Base-by-base conservation (phyloP, 1,140 invertebrate species). In the Anastrepha obliqua region DNA sequence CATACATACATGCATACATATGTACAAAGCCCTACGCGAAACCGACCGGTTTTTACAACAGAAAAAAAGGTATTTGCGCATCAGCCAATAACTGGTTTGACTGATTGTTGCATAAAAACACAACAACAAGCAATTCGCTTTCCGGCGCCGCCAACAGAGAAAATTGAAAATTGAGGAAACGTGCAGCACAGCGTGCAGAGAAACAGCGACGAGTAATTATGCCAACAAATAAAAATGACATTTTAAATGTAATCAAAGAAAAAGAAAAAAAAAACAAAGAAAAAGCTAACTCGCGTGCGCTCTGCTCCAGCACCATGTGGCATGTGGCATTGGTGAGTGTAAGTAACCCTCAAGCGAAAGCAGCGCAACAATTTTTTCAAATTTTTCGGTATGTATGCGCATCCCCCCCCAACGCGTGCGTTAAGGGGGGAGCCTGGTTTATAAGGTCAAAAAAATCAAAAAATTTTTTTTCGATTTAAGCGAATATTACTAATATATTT, bases 1-100 rank as follows among this genome's bases (percentile, higher is more conserved):
- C 17, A 15, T 15, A 74, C 17, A n/a, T 74, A 74, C 42, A 74
- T 74, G 39, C 39, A 39, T 74, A 74, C 67, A 74, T 47, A 67
- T 67, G 13, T 67, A 67, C 65, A 74, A 74, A 47, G 67, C 44
- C 67, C 67, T 74, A 74, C 13, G 44, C 42, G 67, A 74, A 74
- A 44, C 67, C 67, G 67, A 44, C 67, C 67, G 67, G 67, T 74
- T 74, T n/a, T 70, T 44, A 6, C n/a, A 15, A 47, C 42, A 74
- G 13, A 1, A 47, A 74, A 29, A 29, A 47, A 39, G 44, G 42
- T 47, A 74, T 44, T 74, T 74, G 42, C 67, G 67, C 67, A 11
- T 74, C 39, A 62, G 15, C 67, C 13, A 74, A 5, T 44, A 74
- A 74, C 67, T 74, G 17, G 67, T 74, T 74, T 74, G n/a, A n/a